These are phyloP conservation scores for Diplodus puntazzo DNA, from an alignment of 2,797 vertebrate genomes.

Conservation along the genomic window DNA sequence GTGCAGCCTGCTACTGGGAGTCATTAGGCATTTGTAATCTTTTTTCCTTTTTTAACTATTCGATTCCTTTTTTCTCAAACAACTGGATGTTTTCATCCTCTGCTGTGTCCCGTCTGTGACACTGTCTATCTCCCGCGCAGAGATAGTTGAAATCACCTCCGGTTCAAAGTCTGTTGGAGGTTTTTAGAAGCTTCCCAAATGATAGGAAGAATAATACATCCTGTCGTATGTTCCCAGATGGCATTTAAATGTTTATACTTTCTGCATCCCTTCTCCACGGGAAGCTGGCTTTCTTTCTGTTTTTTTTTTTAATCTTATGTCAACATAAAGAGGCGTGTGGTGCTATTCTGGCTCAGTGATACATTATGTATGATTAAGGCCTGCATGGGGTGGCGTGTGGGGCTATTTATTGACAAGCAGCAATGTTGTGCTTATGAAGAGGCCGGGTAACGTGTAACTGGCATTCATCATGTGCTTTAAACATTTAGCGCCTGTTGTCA, in stretches of 20 bases:
- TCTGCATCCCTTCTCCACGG: background rate
- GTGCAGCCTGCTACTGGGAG: constrained; percentile 33
- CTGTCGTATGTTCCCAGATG: constrained; percentile 14
- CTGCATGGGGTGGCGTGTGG: constrained; percentile 13
- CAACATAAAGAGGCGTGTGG: constrained; percentile 16
- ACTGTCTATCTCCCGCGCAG: constrained; percentile 26
- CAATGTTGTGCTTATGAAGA: constrained; percentile 1
- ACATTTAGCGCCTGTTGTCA: constrained; percentile 8
- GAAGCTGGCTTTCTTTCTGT: constrained; percentile 13
- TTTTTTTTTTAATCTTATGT: constrained; percentile 15
- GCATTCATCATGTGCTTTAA: constrained; percentile 11
- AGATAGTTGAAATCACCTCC: constrained; percentile 36
- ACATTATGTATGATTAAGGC: constrained; percentile 35
- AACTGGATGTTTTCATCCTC: constrained; percentile 39
- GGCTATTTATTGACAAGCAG: constrained; percentile 6
- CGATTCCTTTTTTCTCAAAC: constrained; percentile 35
- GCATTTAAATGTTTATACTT: constrained; percentile 43
- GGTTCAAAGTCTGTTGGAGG: constrained; percentile 31
- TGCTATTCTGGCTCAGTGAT: constrained; percentile 24
- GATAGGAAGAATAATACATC: constrained; percentile 33
- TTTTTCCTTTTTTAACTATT: constrained; percentile 1
- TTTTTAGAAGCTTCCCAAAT: constrained; percentile 35
- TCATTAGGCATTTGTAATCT: constrained; percentile 40
- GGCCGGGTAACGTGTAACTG: background rate
- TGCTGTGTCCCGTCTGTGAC: constrained; percentile 19